phyloP scores from a whole-genome alignment of 2,888 invertebrate genomes.

The Hemicrepidius hirtus region DNA sequence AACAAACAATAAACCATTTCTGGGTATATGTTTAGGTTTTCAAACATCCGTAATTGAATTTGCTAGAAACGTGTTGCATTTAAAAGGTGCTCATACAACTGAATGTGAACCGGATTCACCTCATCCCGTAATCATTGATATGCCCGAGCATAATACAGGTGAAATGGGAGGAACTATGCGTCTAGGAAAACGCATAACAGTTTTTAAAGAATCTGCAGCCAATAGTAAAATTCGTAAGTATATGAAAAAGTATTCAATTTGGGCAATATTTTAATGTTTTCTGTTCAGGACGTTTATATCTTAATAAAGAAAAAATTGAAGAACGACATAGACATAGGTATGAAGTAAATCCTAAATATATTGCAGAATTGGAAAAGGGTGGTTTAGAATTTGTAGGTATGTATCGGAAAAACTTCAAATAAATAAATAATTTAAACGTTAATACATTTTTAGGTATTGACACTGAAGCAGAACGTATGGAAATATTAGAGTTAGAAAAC shows the following conservation, averaged over 20 bases:
- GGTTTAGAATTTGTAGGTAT: slow-evolving; percentile 93
- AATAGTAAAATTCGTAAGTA: slow-evolving; percentile 78
- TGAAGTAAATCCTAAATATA: slow-evolving; percentile 95
- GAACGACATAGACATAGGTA: slow-evolving; percentile 98
- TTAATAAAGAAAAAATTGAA: slow-evolving; percentile 85
- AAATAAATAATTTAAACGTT: too few species aligned
- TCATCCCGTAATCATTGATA: slow-evolving; percentile 94
- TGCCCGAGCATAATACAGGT: slow-evolving; percentile 98
- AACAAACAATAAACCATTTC: slow-evolving; percentile 89
- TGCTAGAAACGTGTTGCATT: slow-evolving; percentile 87
- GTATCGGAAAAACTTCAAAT: slow-evolving; percentile 51
- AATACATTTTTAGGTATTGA: slow-evolving; percentile 77
- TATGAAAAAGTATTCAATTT: neutral
- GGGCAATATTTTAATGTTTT: neutral
- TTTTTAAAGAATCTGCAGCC: slow-evolving; percentile 79
- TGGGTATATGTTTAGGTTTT: slow-evolving; percentile 98
- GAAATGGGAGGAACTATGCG: slow-evolving; percentile 98
- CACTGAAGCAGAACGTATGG: slow-evolving; percentile 91
- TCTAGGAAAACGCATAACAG: slow-evolving; percentile 92
- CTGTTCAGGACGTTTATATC: slow-evolving; percentile 83
- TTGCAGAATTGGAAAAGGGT: slow-evolving; percentile 83
- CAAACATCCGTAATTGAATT: slow-evolving; percentile 98
- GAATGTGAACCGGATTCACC: slow-evolving; percentile 86
- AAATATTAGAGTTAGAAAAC: slow-evolving; percentile 88
- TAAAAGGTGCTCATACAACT: slow-evolving; percentile 88